Evolutionary conservation across 2,888 invertebrate genomes (phyloP).

Genomic region (Archaeoteleia sp.): DNA sequence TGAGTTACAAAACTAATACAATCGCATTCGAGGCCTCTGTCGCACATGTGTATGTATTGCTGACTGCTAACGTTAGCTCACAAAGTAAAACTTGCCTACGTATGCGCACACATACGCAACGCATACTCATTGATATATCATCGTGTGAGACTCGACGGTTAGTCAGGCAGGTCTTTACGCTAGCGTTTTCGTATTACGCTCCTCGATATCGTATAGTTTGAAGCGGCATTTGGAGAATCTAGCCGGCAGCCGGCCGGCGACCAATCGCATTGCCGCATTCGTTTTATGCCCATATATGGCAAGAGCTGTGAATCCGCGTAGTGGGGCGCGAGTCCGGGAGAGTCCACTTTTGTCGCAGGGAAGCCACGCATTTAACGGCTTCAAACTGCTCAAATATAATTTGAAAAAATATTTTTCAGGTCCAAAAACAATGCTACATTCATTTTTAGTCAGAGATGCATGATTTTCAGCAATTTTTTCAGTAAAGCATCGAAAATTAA

Average conservation of each 20-base stretch:
- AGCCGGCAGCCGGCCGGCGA: slow-evolving; percentile 78
- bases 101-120: slow-evolving; percentile 13
- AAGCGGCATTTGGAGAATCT: slow-evolving; percentile 75
- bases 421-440: too few relatives aligned
- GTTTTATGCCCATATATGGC: slow-evolving; percentile 90
- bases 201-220: slow-evolving; percentile 71
- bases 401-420: too few relatives aligned
- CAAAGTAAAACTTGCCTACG: slow-evolving; percentile 9
- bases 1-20: slow-evolving; percentile 32
- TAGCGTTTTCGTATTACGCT: slow-evolving; percentile 64
- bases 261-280: slow-evolving; percentile 82
- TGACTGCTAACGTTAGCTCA: slow-evolving; percentile 10
- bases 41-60: slow-evolving; percentile 1
- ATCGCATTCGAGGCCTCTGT: slow-evolving; percentile 13
- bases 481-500: slow-evolving; percentile 7
- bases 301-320: slow-evolving; percentile 80
- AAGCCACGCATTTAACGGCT: slow-evolving; percentile 11
- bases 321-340: slow-evolving; percentile 75
- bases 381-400: neutral
- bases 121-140: slow-evolving; percentile 26
- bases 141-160: slow-evolving; percentile 61
- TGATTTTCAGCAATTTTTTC: slow-evolving; percentile 1
- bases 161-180: slow-evolving; percentile 66
- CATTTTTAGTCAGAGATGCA: neutral
- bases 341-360: slow-evolving; percentile 63